Base-by-base conservation (phyloP, 2,888 invertebrate species). In the Drosophila picticornis region DNA sequence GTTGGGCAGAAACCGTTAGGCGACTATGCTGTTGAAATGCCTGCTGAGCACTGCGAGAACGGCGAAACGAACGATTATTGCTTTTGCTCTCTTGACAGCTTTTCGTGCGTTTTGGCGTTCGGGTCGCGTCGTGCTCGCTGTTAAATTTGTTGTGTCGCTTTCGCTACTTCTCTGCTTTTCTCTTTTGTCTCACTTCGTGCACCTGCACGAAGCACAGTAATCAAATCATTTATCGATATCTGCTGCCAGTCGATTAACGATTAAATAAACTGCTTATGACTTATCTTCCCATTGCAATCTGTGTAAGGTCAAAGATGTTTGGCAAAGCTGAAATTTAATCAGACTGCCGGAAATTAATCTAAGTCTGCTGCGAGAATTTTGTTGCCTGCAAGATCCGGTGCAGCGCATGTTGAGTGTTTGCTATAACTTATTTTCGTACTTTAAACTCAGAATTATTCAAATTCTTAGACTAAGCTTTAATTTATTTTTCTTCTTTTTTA, bases 21-120 rank as follows among this genome's bases (percentile, higher is more conserved):
- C 69, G 11, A 73, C 83, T 63, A 58, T 52, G 51, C 70, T 34
- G 58, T 50, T 52, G 56, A 52, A 79, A 52, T 40, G 83, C 61
- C 48, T 63, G 69, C 75, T 36, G 51, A 27, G 53, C 46, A 79
- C 80, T 79, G 80, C 22, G 29, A 25, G 4, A 46, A 46, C 31
- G 19, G n/a, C 25, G 25, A 38, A 29, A 27, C 38, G 40, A 16
- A 22, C 70, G 48, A 61, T 70, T 59, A 25, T 29, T 68, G 55
- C 51, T 61, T 57, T 64, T 32, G 63, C 81, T 69, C 56, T 76
- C 40, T 36, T 36, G 19, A 52, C 51, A 29, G 38, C n/a, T 34
- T 64, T 80, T 27, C n/a, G 6, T 32, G 4, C 9, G 27, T 34
- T 25, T 60, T 38, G 53, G 38, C 52, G 31, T 51, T 77, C 78